Percentiles rank a stretch among this genome's conserved stretches.
phyloP scores from a whole-genome alignment of 2,888 invertebrate species.

The Apantesis nais region DNA sequence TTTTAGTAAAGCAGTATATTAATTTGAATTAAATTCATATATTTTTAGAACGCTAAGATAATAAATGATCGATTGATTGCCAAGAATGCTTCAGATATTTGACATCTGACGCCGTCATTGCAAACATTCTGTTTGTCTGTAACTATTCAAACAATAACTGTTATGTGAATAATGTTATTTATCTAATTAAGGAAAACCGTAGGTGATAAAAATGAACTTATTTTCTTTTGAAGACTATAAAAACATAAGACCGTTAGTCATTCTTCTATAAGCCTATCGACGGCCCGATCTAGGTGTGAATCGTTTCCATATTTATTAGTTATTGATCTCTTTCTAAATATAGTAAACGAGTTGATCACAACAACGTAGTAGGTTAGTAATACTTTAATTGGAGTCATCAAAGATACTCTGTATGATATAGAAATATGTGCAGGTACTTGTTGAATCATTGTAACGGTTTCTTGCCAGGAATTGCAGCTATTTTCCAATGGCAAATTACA shows the following conservation, averaged over 20 bases:
- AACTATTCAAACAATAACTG: background rate
- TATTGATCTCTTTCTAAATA: constrained; percentile 41
- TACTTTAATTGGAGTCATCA: constrained; percentile 49
- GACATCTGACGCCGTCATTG: background rate
- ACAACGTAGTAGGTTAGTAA: constrained; percentile 49
- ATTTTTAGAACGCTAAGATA: background rate
- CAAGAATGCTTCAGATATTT: background rate
- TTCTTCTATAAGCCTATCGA: constrained; percentile 30
- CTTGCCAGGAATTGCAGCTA: background rate
- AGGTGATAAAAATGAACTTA: background rate
- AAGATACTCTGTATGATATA: background rate
- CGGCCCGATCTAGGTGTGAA: constrained; percentile 31
- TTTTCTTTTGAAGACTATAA: background rate
- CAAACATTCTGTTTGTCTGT: background rate
- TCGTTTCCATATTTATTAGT: constrained; percentile 37
- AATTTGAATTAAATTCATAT: background rate
- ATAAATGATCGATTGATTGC: background rate
- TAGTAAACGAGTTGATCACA: constrained; percentile 26
- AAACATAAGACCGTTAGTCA: constrained; percentile 24
- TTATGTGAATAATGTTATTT: background rate
- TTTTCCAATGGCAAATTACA: background rate
- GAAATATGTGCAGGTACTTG: background rate
- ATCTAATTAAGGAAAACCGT: background rate
- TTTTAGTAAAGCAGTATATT: background rate
- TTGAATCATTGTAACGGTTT: background rate